phyloP scores from a whole-genome alignment of 2,797 vertebrate genomes.

The Mormyrops boulengeri region DNA sequence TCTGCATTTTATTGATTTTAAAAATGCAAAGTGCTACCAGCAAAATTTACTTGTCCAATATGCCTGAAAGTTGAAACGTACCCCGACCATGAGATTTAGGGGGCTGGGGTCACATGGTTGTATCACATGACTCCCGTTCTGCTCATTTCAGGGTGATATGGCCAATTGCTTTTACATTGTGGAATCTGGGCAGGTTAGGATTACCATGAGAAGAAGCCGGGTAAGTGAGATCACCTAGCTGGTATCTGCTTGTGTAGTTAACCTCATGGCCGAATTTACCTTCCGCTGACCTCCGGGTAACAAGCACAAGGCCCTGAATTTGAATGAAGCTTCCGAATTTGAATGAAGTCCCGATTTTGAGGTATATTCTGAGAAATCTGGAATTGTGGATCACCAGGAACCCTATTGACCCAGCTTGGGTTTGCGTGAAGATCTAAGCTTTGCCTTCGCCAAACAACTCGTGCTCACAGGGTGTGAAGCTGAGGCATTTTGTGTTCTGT shows the following conservation, averaged over 20 bases:
- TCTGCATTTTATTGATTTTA: background rate
- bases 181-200: slow-evolving; percentile 86
- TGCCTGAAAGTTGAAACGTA: background rate
- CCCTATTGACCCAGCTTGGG: background rate
- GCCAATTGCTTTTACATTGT: slow-evolving; percentile 92
- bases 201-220: slow-evolving; percentile 88
- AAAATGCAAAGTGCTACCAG: background rate
- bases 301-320: background rate
- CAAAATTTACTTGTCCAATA: background rate
- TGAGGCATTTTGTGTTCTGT: background rate
- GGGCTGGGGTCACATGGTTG: background rate
- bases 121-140: background rate
- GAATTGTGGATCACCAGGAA: background rate
- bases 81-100: background rate
- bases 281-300: background rate
- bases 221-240: slow-evolving; percentile 47
- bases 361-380: background rate
- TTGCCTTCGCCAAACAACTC: background rate
- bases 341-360: background rate
- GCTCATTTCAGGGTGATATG: slow-evolving; percentile 69
- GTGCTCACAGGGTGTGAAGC: background rate
- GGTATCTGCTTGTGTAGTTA: background rate
- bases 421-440: background rate
- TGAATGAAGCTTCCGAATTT: background rate
- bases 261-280: background rate